These are phyloP conservation scores for Escarpia spicata DNA, from an alignment of 2,888 invertebrate species.

Conservation along the genomic window DNA sequence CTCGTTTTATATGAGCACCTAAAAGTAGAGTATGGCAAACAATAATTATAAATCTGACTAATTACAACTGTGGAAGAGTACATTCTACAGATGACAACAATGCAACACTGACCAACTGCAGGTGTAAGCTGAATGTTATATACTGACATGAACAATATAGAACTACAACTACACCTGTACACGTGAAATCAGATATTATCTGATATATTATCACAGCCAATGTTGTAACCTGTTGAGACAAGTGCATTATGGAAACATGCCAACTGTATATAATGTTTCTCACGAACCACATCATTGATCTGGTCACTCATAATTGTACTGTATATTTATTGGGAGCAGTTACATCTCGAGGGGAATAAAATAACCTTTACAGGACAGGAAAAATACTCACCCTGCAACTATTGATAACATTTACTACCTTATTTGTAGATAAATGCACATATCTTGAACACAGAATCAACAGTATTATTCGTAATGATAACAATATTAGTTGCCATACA, in stretches of 20 bases:
- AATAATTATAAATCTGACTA: conserved; percentile 4
- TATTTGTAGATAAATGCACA: not conserved
- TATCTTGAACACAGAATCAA: not conserved
- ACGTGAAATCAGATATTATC: not conserved
- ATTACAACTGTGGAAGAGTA: not conserved
- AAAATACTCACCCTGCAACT: not conserved
- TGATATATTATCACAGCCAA: not conserved
- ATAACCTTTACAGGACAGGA: not conserved
- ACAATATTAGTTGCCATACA: not conserved
- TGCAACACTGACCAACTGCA: too few relatives aligned
- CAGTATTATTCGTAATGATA: not conserved
- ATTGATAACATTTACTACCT: not conserved
- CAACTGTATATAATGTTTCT: not conserved
- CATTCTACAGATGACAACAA: not conserved
- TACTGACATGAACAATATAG: not conserved
- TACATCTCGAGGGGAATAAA: not conserved
- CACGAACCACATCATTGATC: not conserved
- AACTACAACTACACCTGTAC: not conserved
- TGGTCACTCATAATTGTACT: not conserved
- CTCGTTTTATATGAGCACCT: too few relatives aligned
- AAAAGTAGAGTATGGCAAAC: not conserved
- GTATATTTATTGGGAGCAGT: not conserved
- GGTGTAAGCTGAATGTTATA: not conserved
- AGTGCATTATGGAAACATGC: not conserved
- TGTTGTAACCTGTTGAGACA: not conserved